Evolutionary conservation across 2,888 invertebrate species (phyloP), one percentile per base, ranked within the genome.

Genomic region (Parnassius orleans): DNA sequence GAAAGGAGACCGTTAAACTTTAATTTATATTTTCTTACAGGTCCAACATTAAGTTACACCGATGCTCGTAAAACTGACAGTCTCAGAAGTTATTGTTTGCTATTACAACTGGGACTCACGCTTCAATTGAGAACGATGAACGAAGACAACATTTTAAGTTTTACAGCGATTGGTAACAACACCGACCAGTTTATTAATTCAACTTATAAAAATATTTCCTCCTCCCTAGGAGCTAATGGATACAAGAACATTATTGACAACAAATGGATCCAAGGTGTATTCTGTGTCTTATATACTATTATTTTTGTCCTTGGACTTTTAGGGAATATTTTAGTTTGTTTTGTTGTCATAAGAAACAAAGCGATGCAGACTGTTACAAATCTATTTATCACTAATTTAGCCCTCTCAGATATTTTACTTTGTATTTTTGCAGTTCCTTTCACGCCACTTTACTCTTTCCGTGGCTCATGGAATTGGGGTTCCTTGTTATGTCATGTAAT

Each of bases 321-420:
- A 72, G 98, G 98, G 0, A 98, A 98, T 84, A 93, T 95, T 0
- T 90, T 99, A 15, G 99, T 99, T 24, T 98, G 98, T 77, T 98
- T 95, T 79, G 98, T 99, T 14, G 98, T 99, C 9, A 93, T 96
- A 46, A 93, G 97, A 43, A 99, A 98, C 86, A 95, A 95, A 71
- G 96, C 97, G 42, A 99, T 99, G 99, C 98, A 98, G 81, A 98
- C 98, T 0, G 99, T 99, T 47, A 99, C 99, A 3, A 99, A 99
- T 83, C 94, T 98, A 58, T 99, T 99, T 89, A 99, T 99, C 78
- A 97, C 98, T 51, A 99, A 99, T 83, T 91, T 99, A 73, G 99
- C 99, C 0, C 91, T 99, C 44, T 98, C 98, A 10, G 99, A 99
- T 83, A 97, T 99, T 55, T 90, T 99, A 53, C 93, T 99, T 69